Base-by-base conservation (phyloP, 2,797 vertebrate species). In the Syngnathus acus region DNA sequence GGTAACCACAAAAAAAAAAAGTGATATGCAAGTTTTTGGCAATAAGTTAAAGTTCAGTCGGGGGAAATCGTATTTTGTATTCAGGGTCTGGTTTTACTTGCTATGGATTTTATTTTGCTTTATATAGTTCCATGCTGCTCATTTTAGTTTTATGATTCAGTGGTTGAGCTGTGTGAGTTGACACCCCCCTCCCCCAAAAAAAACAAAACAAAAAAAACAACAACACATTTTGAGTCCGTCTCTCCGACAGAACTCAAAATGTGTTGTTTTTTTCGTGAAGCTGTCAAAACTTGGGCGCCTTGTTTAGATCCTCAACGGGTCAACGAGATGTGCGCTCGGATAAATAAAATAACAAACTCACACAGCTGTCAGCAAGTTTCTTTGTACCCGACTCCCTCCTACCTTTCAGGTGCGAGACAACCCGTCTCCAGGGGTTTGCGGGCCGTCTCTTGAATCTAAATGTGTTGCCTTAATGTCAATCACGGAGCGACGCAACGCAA, bases 321-420 rank as follows among this genome's bases (percentile, higher is more conserved):
- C 54, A 10, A 51, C 70, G 71, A 80, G 77, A 80, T 62, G 65
- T 68, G 55, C 65, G 68, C 66, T 19, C 13, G 32, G 71, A 67
- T 78, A 64, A 64, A 45, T 70, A 68, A 67, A 79, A 63, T 37
- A 45, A 72, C 69, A 64, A 78, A 82, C 82, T 80, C 78, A 76
- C 71, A 23, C 82, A 71, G 68, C 81, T 85, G 86, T 88, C 86
- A 85, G 73, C 57, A 6, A 54, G 53, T 26, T 54, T 54, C 9
- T 21, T 53, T 54, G 21, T 11, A 65, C 71, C 67, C 62, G 58
- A 54, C 66, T 11, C 63, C 9, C 59, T 40, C 55, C 32, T 16
- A 38, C 39, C 59, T 38, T 61, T 73, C 62, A 60, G 69, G 37
- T 40, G 65, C 10, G 54, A 71, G 69, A 72, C 71, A 71, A 73